phyloP scores from a whole-genome alignment of 2,888 invertebrate species.

The Oscheius sp. region DNA sequence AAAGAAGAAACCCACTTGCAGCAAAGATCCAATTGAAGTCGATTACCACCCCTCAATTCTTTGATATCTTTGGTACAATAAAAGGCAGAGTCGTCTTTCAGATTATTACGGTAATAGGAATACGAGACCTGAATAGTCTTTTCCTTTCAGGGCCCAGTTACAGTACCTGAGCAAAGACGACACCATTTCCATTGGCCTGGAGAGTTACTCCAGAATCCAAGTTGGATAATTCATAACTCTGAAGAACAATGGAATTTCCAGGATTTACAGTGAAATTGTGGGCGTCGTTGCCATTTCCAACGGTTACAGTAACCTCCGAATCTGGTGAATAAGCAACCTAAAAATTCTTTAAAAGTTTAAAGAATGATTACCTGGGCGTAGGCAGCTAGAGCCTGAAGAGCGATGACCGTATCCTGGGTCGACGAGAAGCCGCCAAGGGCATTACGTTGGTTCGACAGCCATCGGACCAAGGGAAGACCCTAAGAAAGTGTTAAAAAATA shows the following conservation, averaged over 20 bases:
- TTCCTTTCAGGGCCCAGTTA: too few species aligned
- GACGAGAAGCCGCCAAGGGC: constrained; percentile 82
- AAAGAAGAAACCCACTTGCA: constrained; percentile 68
- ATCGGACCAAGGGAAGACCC: constrained; percentile 80
- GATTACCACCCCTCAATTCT: constrained; percentile 66
- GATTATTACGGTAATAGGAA: constrained; percentile 82
- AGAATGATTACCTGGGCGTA: constrained; percentile 24
- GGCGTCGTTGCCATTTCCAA: constrained; percentile 76
- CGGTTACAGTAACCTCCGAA: constrained; percentile 78
- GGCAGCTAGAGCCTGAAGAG: constrained; percentile 78
- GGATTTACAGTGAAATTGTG: constrained; percentile 59
- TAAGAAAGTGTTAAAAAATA: constrained; percentile 6
- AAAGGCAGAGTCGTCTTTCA: constrained; percentile 69
- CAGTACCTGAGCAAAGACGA: constrained; percentile 74
- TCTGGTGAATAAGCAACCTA: constrained; percentile 78
- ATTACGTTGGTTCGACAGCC: constrained; percentile 83
- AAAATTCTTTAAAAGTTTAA: neutral
- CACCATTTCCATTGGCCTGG: constrained; percentile 84
- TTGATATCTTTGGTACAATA: constrained; percentile 68
- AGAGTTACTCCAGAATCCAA: constrained; percentile 78
- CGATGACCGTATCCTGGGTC: constrained; percentile 84
- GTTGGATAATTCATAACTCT: constrained; percentile 81
- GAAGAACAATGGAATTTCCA: constrained; percentile 80
- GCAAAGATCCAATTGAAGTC: constrained; percentile 71
- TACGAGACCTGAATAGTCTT: constrained; percentile 79